These are phyloP conservation scores for Tetanocera ferruginea DNA, from an alignment of 2,888 invertebrate species.

Conservation along the genomic window DNA sequence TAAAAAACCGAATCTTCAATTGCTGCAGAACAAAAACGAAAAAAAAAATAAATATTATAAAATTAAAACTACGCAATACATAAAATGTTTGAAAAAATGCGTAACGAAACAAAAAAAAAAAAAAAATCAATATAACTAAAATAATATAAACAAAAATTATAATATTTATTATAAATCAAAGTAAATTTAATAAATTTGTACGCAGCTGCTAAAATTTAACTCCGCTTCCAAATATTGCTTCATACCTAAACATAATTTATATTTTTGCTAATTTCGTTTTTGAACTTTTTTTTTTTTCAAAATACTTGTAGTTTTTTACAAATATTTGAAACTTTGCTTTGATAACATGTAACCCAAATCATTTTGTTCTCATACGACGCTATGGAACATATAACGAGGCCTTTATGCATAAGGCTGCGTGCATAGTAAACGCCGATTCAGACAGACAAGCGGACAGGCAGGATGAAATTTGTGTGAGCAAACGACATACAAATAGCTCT, in stretches of 20 bases:
- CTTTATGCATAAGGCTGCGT: too few species aligned
- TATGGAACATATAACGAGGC: too few species aligned
- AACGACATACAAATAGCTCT: too few species aligned
- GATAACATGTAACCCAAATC: background rate
- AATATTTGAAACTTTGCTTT: background rate
- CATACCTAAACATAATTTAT: background rate
- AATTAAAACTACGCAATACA: conserved; percentile 20
- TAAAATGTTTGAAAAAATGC: background rate
- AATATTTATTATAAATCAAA: conserved; percentile 3
- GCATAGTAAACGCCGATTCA: too few species aligned
- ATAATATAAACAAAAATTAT: conserved; percentile 6
- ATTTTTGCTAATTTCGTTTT: background rate
- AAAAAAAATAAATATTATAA: conserved; percentile 11
- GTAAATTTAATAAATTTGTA: conserved; percentile 12
- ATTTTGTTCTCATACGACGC: background rate
- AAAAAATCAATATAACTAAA: conserved; percentile 11
- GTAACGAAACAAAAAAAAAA: conserved; percentile 8
- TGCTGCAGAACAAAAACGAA: conserved; percentile 22
- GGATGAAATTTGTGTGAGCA: too few species aligned
- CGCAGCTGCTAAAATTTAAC: conserved; percentile 8
- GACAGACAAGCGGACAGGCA: too few species aligned
- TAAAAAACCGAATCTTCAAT: conserved; percentile 23
- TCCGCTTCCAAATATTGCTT: conserved; percentile 32
- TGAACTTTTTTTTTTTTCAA: background rate
- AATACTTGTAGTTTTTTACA: background rate